Evolutionary conservation across 2,113 vertebrate species (phyloP), one percentile per base, ranked within the genome.

Genomic region (Acanthochromis polyacanthus): DNA sequence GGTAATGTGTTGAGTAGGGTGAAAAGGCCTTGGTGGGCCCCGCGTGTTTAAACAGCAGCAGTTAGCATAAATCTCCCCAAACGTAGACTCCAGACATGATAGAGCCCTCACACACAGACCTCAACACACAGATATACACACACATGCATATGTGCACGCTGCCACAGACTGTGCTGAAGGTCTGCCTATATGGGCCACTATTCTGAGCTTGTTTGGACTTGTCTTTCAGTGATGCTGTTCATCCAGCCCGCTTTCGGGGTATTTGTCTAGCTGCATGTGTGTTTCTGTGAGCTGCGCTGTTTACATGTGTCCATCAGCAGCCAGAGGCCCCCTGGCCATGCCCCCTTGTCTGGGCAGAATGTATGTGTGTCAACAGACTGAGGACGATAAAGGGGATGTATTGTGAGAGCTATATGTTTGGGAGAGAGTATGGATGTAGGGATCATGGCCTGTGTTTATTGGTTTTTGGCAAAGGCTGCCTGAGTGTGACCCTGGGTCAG

Each of bases 271-370:
- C 83, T 81, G 56, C 23, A 16, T 78, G 80, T 71, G 78, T 89
- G 84, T 88, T 83, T 90, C 85, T 93, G 69, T 56, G 75, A 63
- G 63, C 25, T 11, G 22, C 7, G 36, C 53, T 87, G 90, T 94
- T 94, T 94, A 91, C 62, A 43, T 15, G 71, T 88, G 89, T 94
- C 93, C 75, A 3, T 95, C 94, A 93, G 60, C 91, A 80, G 68
- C 55, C 40, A 43, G 69, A 36, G 78, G 62, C 74, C 82, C 83
- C 50, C 10, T n/a, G 4, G 51, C 32, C 30, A 1, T 76, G 60
- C 70, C 40, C 82, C 51, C 70, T 56, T 53, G 65, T 90, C 71
- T 78, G 80, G 68, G 50, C 62, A 58, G 66, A 81, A 71, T 75
- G 68, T 78, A 63, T 71, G 64, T 52, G 23, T 87, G 82, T 83